A percentile compares a stretch with the other conserved stretches of the same genome.
Evolutionary conservation across 1,140 invertebrate species (phyloP).

Genomic region (Bombus terrestris): DNA sequence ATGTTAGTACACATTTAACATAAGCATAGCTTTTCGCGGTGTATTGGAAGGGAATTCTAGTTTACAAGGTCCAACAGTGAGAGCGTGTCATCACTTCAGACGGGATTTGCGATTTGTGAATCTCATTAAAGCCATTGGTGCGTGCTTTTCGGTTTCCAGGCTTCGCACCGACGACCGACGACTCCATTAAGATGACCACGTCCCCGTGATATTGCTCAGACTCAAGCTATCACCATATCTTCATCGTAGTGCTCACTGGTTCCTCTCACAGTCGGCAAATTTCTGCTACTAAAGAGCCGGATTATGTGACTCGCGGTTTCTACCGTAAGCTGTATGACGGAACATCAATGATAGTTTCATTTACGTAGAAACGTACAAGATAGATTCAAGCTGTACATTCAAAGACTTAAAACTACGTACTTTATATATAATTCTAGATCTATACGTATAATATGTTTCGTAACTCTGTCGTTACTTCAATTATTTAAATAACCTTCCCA

Average conservation of each 20-base stretch:
- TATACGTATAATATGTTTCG: too few species aligned
- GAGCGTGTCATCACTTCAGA: slow-evolving; percentile 69
- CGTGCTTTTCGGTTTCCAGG: slow-evolving; percentile 75
- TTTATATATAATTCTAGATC: too few species aligned
- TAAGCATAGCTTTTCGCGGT: background rate
- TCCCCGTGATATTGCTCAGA: slow-evolving; percentile 81
- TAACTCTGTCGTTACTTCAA: too few species aligned
- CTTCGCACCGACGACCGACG: slow-evolving; percentile 70
- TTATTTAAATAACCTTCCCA: too few species aligned
- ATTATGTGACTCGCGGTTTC: background rate
- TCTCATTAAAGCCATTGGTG: slow-evolving; percentile 82
- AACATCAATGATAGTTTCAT: too few species aligned
- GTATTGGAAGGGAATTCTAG: slow-evolving; percentile 25
- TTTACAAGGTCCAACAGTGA: slow-evolving; percentile 52
- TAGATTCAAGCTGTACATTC: too few species aligned
- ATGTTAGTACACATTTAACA: background rate
- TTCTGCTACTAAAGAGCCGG: slow-evolving; percentile 14
- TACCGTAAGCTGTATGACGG: background rate
- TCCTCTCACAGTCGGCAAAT: slow-evolving; percentile 2
- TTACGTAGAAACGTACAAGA: too few species aligned
- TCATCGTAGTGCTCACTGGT: slow-evolving; percentile 14
- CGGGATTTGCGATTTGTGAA: slow-evolving; percentile 72
- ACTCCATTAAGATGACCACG: slow-evolving; percentile 81
- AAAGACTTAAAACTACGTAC: too few species aligned
- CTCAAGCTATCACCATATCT: slow-evolving; percentile 55